These are phyloP conservation scores for Danaus plexippus DNA, from an alignment of 1,140 invertebrate species.

Conservation along the genomic window DNA sequence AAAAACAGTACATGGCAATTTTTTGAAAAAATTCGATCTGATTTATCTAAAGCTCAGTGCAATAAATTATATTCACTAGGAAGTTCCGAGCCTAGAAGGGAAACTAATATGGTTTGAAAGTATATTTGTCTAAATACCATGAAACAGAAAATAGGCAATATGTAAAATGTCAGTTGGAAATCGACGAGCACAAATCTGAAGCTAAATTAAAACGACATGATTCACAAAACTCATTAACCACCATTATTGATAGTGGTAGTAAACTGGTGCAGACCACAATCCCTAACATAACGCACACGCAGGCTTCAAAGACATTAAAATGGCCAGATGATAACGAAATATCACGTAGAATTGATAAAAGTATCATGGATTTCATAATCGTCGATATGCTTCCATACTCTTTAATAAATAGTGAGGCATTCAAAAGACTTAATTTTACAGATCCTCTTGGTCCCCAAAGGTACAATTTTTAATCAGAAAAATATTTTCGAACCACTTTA, in stretches of 20 bases:
- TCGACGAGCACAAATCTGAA: slow-evolving; percentile 14
- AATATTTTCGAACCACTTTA: too few relatives aligned
- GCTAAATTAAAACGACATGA: slow-evolving; percentile 8
- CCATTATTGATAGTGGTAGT: too few relatives aligned
- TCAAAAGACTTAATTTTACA: too few relatives aligned
- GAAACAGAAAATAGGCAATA: slow-evolving; percentile 19
- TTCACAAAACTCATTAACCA: too few relatives aligned
- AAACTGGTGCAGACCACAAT: slow-evolving; percentile 19
- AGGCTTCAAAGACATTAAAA: slow-evolving; percentile 12
- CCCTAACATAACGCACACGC: slow-evolving; percentile 15
- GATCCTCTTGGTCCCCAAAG: too few relatives aligned
- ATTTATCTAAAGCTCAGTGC: slow-evolving; percentile 17
- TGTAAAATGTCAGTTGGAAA: slow-evolving; percentile 17
- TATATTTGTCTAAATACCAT: slow-evolving; percentile 24
- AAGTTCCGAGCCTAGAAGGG: slow-evolving; percentile 20
- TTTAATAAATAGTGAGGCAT: slow-evolving; percentile 32
- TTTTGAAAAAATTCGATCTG: slow-evolving; percentile 10
- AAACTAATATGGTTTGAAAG: slow-evolving; percentile 20
- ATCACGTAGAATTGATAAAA: slow-evolving; percentile 22
- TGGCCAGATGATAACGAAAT: slow-evolving; percentile 28
- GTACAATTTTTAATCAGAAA: too few relatives aligned
- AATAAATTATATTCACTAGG: slow-evolving; percentile 21
- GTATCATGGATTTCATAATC: slow-evolving; percentile 35
- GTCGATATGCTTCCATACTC: slow-evolving; percentile 37
- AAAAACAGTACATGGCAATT: neutral